A percentile compares a stretch with the other conserved stretches of the same genome.
Conservation (phyloP, 2,797 vertebrate species). For the Falco concolor region DNA sequence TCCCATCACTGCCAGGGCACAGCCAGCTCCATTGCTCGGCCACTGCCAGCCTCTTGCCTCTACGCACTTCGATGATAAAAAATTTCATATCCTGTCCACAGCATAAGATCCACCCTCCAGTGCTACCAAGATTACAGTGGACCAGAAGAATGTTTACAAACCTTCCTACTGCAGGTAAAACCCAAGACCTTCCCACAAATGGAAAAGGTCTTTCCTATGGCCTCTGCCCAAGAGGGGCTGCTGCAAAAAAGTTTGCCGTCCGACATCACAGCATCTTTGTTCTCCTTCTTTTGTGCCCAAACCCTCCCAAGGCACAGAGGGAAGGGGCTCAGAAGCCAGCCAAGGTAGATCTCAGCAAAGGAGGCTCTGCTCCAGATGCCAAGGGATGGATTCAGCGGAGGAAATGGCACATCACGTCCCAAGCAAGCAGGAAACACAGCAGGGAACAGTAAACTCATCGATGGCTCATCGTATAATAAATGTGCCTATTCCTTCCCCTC, state of each 20-base stretch:
- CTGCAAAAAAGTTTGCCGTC: neutral
- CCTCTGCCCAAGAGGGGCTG: neutral
- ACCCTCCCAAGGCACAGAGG: neutral
- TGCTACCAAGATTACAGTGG: neutral
- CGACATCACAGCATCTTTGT: neutral
- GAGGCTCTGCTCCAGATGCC: neutral
- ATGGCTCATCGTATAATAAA: neutral
- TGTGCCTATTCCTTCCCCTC: neutral
- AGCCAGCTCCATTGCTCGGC: neutral
- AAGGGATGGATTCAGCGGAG: neutral
- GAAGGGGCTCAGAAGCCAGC: neutral
- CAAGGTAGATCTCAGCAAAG: neutral
- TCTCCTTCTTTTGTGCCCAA: neutral
- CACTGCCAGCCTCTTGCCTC: neutral
- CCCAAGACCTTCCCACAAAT: neutral
- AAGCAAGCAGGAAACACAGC: neutral
- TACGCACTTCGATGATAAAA: neutral
- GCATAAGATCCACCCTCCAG: neutral
- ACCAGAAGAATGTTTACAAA: neutral
- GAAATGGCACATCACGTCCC: neutral
- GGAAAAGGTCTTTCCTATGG: neutral
- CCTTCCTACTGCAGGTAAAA: neutral
- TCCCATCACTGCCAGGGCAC: neutral
- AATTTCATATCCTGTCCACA: accelerated
- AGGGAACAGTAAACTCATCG: neutral